phyloP scores from a whole-genome alignment of 2,797 vertebrate genomes.

The Intellagama lesueurii region DNA sequence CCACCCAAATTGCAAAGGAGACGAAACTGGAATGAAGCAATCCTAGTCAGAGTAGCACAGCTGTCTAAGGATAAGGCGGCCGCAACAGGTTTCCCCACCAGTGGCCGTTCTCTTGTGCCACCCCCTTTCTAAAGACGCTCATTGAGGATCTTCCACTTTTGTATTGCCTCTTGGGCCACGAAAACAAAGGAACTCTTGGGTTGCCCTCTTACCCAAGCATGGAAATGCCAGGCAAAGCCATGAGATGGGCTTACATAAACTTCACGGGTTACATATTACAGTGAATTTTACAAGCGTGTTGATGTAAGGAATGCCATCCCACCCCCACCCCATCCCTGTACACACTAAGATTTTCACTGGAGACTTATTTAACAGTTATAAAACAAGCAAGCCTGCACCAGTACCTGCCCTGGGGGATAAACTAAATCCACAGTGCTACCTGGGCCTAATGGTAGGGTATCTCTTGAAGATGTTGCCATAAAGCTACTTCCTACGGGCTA shows the following conservation, averaged over 20 bases:
- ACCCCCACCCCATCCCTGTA: conserved; percentile 50
- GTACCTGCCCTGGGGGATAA: conserved; percentile 42
- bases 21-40: too few relatives aligned
- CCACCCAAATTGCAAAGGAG: too few relatives aligned
- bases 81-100: background rate
- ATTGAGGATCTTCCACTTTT: background rate
- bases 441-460: conserved; percentile 36
- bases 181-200: conserved; percentile 11
- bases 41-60: too few relatives aligned
- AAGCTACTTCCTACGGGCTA: conserved; percentile 38
- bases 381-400: conserved; percentile 62
- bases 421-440: conserved; percentile 41
- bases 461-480: conserved; percentile 61
- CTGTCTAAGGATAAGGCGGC: background rate
- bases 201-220: conserved; percentile 52
- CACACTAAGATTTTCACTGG: conserved; percentile 62
- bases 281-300: conserved; percentile 43
- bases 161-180: too few relatives aligned
- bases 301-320: conserved; percentile 57
- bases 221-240: conserved; percentile 65
- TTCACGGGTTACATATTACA: conserved; percentile 58
- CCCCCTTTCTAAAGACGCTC: background rate
- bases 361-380: conserved; percentile 67
- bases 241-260: conserved; percentile 50
- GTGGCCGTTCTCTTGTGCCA: background rate